A percentile compares a stretch with the other conserved stretches of the same genome.
These are phyloP conservation scores for Lophochroa leadbeateri DNA, from an alignment of 2,113 vertebrate species.

Conservation along the genomic window DNA sequence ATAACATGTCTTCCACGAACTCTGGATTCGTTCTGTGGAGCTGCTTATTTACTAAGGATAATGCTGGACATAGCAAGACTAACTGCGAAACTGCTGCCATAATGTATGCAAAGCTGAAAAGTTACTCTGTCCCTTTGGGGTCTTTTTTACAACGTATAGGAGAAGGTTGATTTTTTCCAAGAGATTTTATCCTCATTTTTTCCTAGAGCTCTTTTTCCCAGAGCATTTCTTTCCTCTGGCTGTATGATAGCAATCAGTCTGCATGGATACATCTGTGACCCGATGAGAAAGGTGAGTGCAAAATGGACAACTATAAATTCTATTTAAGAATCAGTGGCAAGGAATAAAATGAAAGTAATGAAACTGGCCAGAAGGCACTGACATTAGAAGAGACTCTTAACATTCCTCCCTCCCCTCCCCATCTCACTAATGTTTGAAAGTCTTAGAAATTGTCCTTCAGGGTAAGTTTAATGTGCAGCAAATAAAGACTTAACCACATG, in stretches of 20 bases:
- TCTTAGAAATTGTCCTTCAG: constrained; percentile 21
- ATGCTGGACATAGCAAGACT: not conserved
- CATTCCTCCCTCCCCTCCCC: not conserved
- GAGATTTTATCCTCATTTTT: not conserved
- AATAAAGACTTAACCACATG: not conserved
- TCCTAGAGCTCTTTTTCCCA: not conserved
- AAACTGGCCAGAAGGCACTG: constrained; percentile 6
- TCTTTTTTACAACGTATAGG: not conserved
- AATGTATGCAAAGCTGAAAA: not conserved
- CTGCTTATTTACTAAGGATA: not conserved
- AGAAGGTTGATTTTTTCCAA: not conserved
- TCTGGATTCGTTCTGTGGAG: not conserved
- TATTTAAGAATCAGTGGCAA: not conserved
- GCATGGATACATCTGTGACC: not conserved
- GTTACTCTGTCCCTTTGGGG: not conserved
- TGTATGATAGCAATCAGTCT: not conserved
- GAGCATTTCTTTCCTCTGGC: not conserved
- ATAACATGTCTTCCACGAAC: not conserved
- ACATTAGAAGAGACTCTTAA: not conserved
- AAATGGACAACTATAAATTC: not conserved
- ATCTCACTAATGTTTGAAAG: not conserved
- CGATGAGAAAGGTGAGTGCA: not conserved
- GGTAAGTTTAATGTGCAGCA: constrained; percentile 12
- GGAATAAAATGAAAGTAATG: not conserved
- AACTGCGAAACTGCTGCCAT: not conserved